Evolutionary conservation across 1,140 invertebrate genomes (phyloP).

Genomic region (Aphelinus certus): DNA sequence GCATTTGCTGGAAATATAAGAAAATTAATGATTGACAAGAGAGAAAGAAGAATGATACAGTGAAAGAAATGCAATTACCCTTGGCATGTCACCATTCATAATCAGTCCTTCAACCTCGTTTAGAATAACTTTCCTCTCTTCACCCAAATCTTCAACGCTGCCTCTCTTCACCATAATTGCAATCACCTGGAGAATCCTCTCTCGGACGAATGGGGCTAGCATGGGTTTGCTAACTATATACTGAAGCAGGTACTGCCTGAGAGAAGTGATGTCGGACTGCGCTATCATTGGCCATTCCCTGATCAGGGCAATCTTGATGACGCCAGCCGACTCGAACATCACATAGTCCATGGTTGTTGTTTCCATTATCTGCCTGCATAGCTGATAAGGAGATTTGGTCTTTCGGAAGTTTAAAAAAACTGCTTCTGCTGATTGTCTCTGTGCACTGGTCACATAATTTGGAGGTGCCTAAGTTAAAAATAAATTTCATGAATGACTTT

Average conservation of each 20-base stretch:
- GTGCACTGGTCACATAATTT: slow-evolving; percentile 79
- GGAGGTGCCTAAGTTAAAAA: slow-evolving; percentile 78
- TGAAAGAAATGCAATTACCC: slow-evolving; percentile 54
- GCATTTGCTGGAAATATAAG: slow-evolving; percentile 68
- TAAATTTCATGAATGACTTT: too few species aligned
- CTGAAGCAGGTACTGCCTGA: slow-evolving; percentile 82
- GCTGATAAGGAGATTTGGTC: slow-evolving; percentile 81
- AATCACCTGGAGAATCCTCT: slow-evolving; percentile 79
- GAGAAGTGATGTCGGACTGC: slow-evolving; percentile 73
- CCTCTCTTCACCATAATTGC: slow-evolving; percentile 88
- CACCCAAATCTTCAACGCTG: slow-evolving; percentile 77
- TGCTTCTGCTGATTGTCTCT: slow-evolving; percentile 80
- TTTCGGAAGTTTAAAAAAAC: slow-evolving; percentile 85
- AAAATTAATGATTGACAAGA: slow-evolving; percentile 19
- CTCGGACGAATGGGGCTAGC: slow-evolving; percentile 71
- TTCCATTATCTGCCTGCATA: slow-evolving; percentile 86
- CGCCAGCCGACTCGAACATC: slow-evolving; percentile 84
- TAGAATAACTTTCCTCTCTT: slow-evolving; percentile 75
- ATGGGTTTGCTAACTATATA: slow-evolving; percentile 77
- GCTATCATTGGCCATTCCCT: slow-evolving; percentile 81
- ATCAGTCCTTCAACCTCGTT: slow-evolving; percentile 79
- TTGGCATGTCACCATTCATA: slow-evolving; percentile 70
- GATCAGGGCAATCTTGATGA: slow-evolving; percentile 85
- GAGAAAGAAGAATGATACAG: slow-evolving; percentile 7
- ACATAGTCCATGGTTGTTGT: slow-evolving; percentile 83